Evolutionary conservation across 2,888 invertebrate species (phyloP), one percentile per base, ranked within the genome.

Genomic region (Aspidiotus destructor): DNA sequence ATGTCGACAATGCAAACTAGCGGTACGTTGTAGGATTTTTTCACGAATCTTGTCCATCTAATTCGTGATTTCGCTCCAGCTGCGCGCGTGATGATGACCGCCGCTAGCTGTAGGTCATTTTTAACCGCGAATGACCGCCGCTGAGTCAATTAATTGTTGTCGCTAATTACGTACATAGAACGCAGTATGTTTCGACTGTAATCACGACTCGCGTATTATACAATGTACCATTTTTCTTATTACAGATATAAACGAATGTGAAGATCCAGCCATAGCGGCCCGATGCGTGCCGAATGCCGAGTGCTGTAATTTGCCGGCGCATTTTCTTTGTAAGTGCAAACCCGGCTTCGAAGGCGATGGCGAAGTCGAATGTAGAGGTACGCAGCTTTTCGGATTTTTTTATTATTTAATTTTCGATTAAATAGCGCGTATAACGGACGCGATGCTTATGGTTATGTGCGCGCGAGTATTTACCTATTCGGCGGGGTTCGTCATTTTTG

Each of bases 281-380:
- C 83, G 90, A 75, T 95, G 94, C 80, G 93, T 92, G 71, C 83
- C 86, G 77, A 92, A 95, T 78, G 90, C 94, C 55, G 93, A 93
- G 78, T 95, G 95, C 79, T 94, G 94, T 77, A 95, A 95, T 81
- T 81, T 94, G 74, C 94, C 94, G 61, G 89, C 93, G 73, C 92
- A 92, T 81, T 95, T 92, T 79, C 85, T 92, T 74, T 95, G 95
- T 82, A 93, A 92, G 81, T 95, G 95, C 79, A 86, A 87, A 75
- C 85, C 90, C 70, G 94, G 94, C 69, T 95, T 86, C 76, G 87
- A 89, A 78, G 94, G 94, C 71, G 91, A 94, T 75, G 94, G 93
- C 54, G 92, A 93, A 81, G 86, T 85, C 74, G 84, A 86, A 76
- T 95, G 94, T 80, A 81, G 84, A 80, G 89, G 89, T 89, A 28